Evolutionary conservation across 2,888 invertebrate genomes (phyloP), one percentile per base, ranked within the genome.

Genomic region (Pristionchus fissidentatus): DNA sequence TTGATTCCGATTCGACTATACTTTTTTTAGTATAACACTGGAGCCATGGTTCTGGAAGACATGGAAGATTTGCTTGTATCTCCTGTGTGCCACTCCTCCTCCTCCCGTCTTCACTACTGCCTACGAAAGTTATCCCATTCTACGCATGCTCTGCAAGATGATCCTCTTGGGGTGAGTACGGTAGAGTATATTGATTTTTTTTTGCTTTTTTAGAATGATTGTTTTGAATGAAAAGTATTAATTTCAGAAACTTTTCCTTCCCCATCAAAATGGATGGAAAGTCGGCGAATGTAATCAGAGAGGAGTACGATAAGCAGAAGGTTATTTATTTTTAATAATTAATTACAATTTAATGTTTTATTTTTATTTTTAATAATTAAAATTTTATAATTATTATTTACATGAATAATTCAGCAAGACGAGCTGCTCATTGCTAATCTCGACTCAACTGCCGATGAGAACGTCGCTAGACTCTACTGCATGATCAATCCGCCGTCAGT

Each of bases 251-350:
- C 77, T 77, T 49, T 38, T 49, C 46, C 15, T 77, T 77, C 35
- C 77, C 77, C n/a, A 26, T 77, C 5, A 35, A 32, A 43, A 19
- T 77, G 26, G 77, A 77, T 49, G 77, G 77, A 49, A 77, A 77
- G 32, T 19, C 29, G 8, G n/a, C 29, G 5, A 32, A 49, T 1
- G 77, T n/a, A 49, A 35, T 77, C 29, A 52, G 32, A 35, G 38
- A n/a, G 5, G 77, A 46, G 22, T 52, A 43, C 29, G 49, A 77
- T 7, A 35, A 49, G 41, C 38, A 26, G n/a, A 73, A 41, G 41
- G 70, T 73, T n/a, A n/a, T n/a, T n/a, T n/a, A n/a, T n/a, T n/a
- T n/a, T n/a, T n/a, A n/a, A n/a, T n/a, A n/a, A n/a, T n/a, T n/a
- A n/a, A n/a, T n/a, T n/a, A n/a, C n/a, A n/a, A n/a, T n/a, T n/a